Percentiles rank a stretch among this genome's conserved stretches.
phyloP scores from a whole-genome alignment of 2,888 invertebrate species.

The Acanthacorydalis orientalis region DNA sequence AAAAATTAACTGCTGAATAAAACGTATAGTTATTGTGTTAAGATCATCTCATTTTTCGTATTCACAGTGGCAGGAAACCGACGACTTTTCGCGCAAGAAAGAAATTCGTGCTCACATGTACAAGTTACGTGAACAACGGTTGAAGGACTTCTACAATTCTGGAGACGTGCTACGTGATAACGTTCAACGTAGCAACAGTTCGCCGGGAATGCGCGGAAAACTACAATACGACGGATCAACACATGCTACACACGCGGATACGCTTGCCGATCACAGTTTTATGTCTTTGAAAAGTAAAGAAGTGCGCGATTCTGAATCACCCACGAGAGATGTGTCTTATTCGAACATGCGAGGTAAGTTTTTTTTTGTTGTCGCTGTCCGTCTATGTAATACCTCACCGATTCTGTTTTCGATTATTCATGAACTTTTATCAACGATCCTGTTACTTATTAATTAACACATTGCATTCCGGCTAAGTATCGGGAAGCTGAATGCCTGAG shows the following conservation, averaged over 20 bases:
- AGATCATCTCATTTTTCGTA: slow-evolving; percentile 9
- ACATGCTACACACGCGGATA: slow-evolving; percentile 39
- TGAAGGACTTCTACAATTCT: slow-evolving; percentile 53
- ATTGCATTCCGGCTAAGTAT: no score
- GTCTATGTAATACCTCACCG: no score
- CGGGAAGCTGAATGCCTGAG: no score
- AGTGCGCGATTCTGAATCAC: slow-evolving; percentile 60
- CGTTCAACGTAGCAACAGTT: slow-evolving; percentile 13
- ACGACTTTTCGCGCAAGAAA: slow-evolving; percentile 71
- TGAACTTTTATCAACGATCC: no score
- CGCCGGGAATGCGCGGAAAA: slow-evolving; percentile 11
- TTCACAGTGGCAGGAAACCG: slow-evolving; percentile 71
- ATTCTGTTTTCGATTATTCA: no score
- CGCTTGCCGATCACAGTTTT: slow-evolving; percentile 59
- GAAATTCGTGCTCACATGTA: slow-evolving; percentile 77
- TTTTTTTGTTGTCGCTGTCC: no score
- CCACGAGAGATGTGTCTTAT: slow-evolving; percentile 38
- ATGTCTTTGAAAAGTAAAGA: slow-evolving; percentile 63
- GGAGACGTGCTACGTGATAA: slow-evolving; percentile 23
- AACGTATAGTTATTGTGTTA: no score
- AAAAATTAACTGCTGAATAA: no score
- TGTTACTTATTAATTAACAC: no score
- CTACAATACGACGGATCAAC: background rate
- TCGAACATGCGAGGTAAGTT: slow-evolving; percentile 10
- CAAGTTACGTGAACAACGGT: slow-evolving; percentile 61